A percentile compares a stretch with the other conserved stretches of the same genome.
These are phyloP conservation scores for Elanus axillaris DNA, from an alignment of 2,113 vertebrate species.

Conservation along the genomic window DNA sequence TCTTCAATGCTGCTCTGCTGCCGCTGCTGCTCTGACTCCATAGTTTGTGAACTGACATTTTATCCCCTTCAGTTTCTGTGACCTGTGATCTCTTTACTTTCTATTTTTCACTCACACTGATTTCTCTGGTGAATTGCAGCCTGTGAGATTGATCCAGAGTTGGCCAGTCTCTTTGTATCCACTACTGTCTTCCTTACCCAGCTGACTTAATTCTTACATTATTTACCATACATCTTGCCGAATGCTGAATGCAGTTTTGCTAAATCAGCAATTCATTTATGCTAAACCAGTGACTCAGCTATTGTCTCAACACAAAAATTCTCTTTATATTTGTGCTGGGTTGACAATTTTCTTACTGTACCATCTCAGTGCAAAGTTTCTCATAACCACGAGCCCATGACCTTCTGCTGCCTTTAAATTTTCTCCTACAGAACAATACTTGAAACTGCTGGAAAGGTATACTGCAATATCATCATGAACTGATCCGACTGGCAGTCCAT, in stretches of 20 bases:
- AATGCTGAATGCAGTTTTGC: background rate
- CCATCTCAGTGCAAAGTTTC: background rate
- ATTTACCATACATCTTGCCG: background rate
- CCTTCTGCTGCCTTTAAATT: background rate
- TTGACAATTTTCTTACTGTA: background rate
- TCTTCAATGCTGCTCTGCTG: background rate
- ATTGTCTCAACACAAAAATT: background rate
- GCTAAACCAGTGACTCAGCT: background rate
- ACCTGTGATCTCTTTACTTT: background rate
- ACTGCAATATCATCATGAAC: background rate
- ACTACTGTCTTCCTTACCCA: background rate
- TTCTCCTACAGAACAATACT: background rate
- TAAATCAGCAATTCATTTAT: background rate
- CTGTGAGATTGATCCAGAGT: background rate
- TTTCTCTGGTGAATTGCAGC: background rate
- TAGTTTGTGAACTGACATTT: background rate
- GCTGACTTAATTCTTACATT: background rate
- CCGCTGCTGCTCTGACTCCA: background rate
- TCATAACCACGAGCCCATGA: background rate
- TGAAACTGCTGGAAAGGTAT: background rate
- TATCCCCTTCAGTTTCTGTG: background rate
- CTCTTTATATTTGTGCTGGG: background rate
- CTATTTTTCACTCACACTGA: background rate
- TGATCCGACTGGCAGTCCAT: background rate
- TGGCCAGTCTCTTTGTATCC: background rate